Percentiles rank a stretch among this genome's conserved stretches.
Conservation (phyloP, 2,797 vertebrate genomes). For the Netta rufina region DNA sequence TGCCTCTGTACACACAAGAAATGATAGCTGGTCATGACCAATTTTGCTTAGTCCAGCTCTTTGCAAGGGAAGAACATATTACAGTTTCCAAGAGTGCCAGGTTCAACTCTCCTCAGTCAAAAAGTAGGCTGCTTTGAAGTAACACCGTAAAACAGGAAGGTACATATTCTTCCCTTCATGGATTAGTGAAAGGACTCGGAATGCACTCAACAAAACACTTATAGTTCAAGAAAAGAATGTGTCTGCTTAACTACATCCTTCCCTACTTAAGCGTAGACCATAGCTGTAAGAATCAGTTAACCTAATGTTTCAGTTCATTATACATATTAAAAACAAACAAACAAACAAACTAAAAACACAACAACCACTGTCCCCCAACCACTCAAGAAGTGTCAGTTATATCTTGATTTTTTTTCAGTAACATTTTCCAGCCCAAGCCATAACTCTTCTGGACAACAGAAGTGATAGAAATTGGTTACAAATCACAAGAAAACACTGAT, state of each 20-base stretch:
- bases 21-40: not conserved
- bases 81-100: not conserved
- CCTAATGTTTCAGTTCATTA: not conserved
- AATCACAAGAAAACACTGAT: not conserved
- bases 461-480: not conserved
- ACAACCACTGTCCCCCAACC: not conserved
- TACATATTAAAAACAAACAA: not conserved
- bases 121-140: not conserved
- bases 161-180: rapidly evolving
- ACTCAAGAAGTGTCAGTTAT: rapidly evolving
- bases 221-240: not conserved
- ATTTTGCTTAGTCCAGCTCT: not conserved
- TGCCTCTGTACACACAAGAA: not conserved
- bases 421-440: not conserved
- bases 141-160: not conserved
- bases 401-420: not conserved
- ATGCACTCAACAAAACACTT: not conserved
- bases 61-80: not conserved
- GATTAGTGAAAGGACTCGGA: not conserved
- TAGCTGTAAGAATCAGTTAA: not conserved
- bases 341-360: not conserved
- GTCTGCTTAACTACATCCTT: not conserved
- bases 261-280: not conserved
- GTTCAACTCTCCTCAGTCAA: not conserved
- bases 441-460: not conserved